Percentiles rank a stretch among this genome's conserved stretches.
phyloP scores from a whole-genome alignment of 2,888 invertebrate genomes.

The Horisme vitalbata region DNA sequence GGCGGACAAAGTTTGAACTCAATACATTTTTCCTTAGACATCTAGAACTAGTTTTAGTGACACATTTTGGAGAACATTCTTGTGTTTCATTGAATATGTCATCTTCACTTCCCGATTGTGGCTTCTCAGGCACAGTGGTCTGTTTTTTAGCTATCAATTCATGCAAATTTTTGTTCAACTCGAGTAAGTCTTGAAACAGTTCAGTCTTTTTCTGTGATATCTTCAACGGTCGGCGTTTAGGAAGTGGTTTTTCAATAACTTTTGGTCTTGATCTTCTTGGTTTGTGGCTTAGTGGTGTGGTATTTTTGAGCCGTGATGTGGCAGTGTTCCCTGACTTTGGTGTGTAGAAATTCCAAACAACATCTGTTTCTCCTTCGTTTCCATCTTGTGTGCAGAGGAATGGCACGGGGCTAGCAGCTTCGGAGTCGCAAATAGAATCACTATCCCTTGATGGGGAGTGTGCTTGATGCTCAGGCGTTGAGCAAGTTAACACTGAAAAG shows the following conservation, averaged over 20 bases:
- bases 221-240: slow-evolving; percentile 57
- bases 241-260: slow-evolving; percentile 55
- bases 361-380: slow-evolving; percentile 73
- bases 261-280: slow-evolving; percentile 56
- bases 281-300: slow-evolving; percentile 68
- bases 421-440: slow-evolving; percentile 70
- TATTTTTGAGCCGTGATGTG: slow-evolving; percentile 54
- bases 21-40: slow-evolving; percentile 71
- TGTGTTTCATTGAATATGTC: slow-evolving; percentile 65
- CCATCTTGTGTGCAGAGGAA: slow-evolving; percentile 79
- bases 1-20: slow-evolving; percentile 68
- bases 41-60: slow-evolving; percentile 49
- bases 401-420: slow-evolving; percentile 72
- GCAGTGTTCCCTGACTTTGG: slow-evolving; percentile 63
- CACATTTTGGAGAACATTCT: slow-evolving; percentile 66
- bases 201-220: slow-evolving; percentile 62
- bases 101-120: slow-evolving; percentile 63
- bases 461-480: slow-evolving; percentile 65
- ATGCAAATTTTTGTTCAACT: slow-evolving; percentile 71
- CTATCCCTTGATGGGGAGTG: slow-evolving; percentile 73
- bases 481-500: slow-evolving; percentile 67
- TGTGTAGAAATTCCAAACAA: slow-evolving; percentile 78
- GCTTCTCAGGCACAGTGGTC: slow-evolving; percentile 38
- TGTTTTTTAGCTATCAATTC: slow-evolving; percentile 59
- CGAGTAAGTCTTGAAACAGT: slow-evolving; percentile 68